Evolutionary conservation across 2,797 vertebrate genomes (phyloP).

Genomic region (Margarornis squamiger): DNA sequence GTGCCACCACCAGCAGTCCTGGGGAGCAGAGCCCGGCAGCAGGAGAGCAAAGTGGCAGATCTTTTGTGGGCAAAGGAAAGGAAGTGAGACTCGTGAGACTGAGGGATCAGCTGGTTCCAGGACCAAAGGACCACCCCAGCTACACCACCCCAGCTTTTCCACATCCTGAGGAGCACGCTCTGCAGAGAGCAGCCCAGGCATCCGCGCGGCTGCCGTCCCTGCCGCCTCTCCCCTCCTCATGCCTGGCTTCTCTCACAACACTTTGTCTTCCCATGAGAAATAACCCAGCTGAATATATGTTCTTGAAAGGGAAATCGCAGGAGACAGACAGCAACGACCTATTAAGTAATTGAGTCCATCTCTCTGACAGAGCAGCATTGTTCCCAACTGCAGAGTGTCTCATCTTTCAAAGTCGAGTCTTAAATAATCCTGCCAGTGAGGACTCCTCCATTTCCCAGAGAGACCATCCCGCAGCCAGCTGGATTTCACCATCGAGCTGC

Average conservation of each 20-base stretch:
- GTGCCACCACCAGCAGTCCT: not conserved
- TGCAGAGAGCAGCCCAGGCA: not conserved
- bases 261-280: constrained; percentile 60
- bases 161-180: not conserved
- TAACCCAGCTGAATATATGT: constrained; percentile 48
- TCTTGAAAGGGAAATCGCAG: constrained; percentile 55
- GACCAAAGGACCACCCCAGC: not conserved
- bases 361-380: constrained; percentile 54
- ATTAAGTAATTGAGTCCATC: constrained; percentile 64
- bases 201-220: not conserved
- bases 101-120: not conserved
- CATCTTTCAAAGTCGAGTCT: not conserved
- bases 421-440: constrained; percentile 18
- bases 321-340: constrained; percentile 60
- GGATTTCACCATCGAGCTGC: not conserved
- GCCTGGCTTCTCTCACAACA: not conserved
- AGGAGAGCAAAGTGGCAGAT: not conserved
- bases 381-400: constrained; percentile 27
- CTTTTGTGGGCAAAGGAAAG: not conserved
- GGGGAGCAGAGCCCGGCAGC: not conserved
- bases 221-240: not conserved
- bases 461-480: not conserved
- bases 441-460: constrained; percentile 8
- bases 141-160: not conserved
- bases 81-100: not conserved